phyloP scores from a whole-genome alignment of 2,797 vertebrate genomes.

The Gymnoscopelus braueri region DNA sequence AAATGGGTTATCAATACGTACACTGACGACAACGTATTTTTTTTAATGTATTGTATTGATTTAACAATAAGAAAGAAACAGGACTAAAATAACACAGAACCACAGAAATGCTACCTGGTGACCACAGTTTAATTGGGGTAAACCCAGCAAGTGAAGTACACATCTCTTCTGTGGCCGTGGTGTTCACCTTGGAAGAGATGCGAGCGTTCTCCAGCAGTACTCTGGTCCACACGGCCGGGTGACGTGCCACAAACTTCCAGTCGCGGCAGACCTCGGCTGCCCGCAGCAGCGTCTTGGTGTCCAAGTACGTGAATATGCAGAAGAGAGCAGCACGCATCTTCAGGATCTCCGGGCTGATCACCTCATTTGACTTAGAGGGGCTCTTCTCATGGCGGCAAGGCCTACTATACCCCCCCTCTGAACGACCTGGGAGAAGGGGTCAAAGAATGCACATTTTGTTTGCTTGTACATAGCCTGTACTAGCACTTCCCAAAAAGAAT shows the following conservation, averaged over 20 bases:
- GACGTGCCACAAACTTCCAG: constrained; percentile 97
- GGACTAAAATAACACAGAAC: too few species aligned
- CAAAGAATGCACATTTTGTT: neutral
- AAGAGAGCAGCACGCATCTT: constrained; percentile 97
- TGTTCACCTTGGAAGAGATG: constrained; percentile 91
- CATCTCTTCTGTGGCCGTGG: too few species aligned
- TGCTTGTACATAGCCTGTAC: too few species aligned
- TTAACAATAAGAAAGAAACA: too few species aligned
- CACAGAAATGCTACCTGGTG: too few species aligned
- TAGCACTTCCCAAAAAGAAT: too few species aligned
- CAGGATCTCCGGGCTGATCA: constrained; percentile 97
- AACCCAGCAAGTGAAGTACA: too few species aligned
- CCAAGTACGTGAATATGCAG: constrained; percentile 99
- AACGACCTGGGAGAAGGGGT: constrained; percentile 66
- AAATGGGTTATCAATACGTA: too few species aligned
- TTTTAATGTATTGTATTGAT: too few species aligned
- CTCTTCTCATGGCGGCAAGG: constrained; percentile 87
- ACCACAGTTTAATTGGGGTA: too few species aligned
- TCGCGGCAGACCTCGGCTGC: constrained; percentile 93
- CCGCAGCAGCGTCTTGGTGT: constrained; percentile 92
- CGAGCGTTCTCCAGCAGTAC: constrained; percentile 96
- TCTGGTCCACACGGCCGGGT: constrained; percentile 96
- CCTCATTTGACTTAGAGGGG: constrained; percentile 91
- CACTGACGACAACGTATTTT: too few species aligned
- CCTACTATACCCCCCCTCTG: constrained; percentile 79